These are phyloP conservation scores for Chinchilla lanigera DNA, from an alignment of 2,113 vertebrate species.

Conservation along the genomic window DNA sequence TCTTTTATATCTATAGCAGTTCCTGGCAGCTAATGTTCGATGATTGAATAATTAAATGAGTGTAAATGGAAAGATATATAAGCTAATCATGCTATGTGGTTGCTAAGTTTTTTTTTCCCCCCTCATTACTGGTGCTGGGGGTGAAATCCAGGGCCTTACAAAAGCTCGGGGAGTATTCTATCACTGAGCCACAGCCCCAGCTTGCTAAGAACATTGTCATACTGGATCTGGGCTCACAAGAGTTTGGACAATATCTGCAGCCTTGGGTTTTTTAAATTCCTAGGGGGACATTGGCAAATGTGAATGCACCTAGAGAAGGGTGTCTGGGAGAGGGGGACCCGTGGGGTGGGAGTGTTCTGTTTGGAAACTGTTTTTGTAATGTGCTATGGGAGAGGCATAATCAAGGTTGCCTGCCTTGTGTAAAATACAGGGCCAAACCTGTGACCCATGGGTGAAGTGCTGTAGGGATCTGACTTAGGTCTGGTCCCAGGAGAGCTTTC, in stretches of 20 bases:
- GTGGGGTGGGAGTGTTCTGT: neutral
- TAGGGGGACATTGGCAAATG: neutral
- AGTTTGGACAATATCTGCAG: neutral
- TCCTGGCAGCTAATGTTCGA: neutral
- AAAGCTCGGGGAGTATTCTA: neutral
- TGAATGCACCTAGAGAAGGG: neutral
- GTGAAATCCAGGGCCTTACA: neutral
- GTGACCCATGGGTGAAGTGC: neutral
- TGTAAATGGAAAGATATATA: neutral
- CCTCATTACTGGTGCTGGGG: neutral
- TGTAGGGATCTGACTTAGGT: neutral
- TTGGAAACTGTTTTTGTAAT: neutral
- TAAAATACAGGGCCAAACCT: neutral
- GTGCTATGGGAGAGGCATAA: neutral
- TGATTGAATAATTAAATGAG: neutral
- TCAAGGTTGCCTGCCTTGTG: neutral
- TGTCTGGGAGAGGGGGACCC: neutral
- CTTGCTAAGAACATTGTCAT: neutral
- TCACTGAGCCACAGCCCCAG: neutral
- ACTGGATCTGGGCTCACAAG: neutral
- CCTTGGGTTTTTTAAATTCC: neutral
- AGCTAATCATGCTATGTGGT: neutral
- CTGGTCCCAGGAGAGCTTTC: neutral
- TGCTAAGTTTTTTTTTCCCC: neutral
- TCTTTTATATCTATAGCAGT: neutral